phyloP scores from a whole-genome alignment of 1,140 invertebrate genomes.

The Augochlora pura region DNA sequence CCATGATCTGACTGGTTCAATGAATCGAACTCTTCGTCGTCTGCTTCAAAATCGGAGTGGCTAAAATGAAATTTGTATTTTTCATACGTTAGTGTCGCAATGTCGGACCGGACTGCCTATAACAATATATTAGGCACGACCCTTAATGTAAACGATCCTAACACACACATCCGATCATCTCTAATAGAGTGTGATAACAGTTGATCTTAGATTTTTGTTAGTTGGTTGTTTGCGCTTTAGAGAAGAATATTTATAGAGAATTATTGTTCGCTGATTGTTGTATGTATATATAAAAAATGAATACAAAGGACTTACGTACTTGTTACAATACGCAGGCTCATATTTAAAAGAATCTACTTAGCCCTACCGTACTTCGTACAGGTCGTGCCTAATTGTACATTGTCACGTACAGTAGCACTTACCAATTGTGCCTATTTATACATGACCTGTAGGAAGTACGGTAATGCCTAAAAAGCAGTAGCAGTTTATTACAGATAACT shows the following conservation, averaged over 20 bases:
- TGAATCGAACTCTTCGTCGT: constrained; percentile 82
- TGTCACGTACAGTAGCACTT: constrained; percentile 57
- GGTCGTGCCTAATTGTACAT: constrained; percentile 65
- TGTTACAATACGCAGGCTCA: constrained; percentile 50
- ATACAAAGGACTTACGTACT: constrained; percentile 50
- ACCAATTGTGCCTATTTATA: constrained; percentile 62
- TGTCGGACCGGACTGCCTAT: constrained; percentile 23
- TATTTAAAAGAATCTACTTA: constrained; percentile 57
- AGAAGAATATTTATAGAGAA: background rate
- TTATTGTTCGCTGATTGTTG: constrained; percentile 4
- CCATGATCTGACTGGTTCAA: constrained; percentile 73
- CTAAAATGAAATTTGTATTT: constrained; percentile 65
- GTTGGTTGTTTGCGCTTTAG: constrained; percentile 5
- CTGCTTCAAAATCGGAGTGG: constrained; percentile 84
- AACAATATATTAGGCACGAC: constrained; percentile 61
- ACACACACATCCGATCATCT: background rate
- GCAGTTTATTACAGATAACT: constrained; percentile 56
- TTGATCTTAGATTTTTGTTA: background rate
- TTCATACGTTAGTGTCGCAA: constrained; percentile 27
- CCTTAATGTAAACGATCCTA: constrained; percentile 42
- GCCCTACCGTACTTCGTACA: constrained; percentile 67
- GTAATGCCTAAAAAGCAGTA: constrained; percentile 66
- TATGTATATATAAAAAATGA: background rate
- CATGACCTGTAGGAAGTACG: constrained; percentile 68
- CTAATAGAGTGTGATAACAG: background rate